Evolutionary conservation across 2,888 invertebrate species (phyloP).

Genomic region (Oscheius sp.): DNA sequence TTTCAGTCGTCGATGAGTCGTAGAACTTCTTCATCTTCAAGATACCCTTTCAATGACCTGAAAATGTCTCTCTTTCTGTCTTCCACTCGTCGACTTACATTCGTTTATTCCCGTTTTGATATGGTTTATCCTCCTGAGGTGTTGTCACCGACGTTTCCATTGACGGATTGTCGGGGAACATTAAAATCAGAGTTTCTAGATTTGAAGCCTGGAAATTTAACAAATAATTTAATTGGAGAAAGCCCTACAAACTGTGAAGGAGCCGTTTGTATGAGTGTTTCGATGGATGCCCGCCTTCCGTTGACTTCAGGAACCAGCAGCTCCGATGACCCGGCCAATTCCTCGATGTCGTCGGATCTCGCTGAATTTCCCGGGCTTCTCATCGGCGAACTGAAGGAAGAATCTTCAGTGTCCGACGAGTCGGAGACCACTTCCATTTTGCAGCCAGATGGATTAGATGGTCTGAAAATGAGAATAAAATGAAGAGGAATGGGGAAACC

Average conservation of each 20-base stretch:
- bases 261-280: conserved; percentile 47
- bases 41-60: conserved; percentile 28
- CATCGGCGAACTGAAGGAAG: conserved; percentile 51
- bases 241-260: conserved; percentile 24
- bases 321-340: conserved; percentile 28
- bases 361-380: conserved; percentile 40
- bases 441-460: conserved; percentile 30
- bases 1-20: conserved; percentile 34
- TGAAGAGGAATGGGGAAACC: background rate
- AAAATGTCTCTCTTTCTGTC: background rate
- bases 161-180: conserved; percentile 34
- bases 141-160: conserved; percentile 32
- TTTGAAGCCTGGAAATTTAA: conserved; percentile 26
- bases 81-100: background rate
- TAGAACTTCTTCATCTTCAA: conserved; percentile 20
- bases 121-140: conserved; percentile 18
- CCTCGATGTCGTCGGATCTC: conserved; percentile 19
- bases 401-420: conserved; percentile 60
- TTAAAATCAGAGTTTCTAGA: conserved; percentile 31
- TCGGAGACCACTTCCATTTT: conserved; percentile 46
- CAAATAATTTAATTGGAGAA: background rate
- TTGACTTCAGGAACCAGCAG: conserved; percentile 38
- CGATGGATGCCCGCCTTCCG: conserved; percentile 49
- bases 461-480: conserved; percentile 25
- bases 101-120: conserved; percentile 21